Evolutionary conservation across 2,797 vertebrate genomes (phyloP).

Genomic region (Cyprinodon diabolis): DNA sequence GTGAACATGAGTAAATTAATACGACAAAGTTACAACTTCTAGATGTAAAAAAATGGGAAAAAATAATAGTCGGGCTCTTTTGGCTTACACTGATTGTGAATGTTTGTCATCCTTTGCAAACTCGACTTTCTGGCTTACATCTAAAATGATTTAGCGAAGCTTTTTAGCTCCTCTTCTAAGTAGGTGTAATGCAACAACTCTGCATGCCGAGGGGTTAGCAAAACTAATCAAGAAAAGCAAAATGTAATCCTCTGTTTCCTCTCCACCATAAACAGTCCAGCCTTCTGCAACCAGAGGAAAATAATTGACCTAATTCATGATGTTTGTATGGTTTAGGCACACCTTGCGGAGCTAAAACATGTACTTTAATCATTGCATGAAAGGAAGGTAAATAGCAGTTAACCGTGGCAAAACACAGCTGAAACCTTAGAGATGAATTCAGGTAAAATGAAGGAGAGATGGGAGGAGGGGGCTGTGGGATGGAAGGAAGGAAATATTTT

Average conservation of each 20-base stretch:
- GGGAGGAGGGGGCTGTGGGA: conserved; percentile 7
- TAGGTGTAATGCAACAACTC: conserved; percentile 24
- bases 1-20: too few species aligned
- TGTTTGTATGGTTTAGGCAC: conserved; percentile 53
- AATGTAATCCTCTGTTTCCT: conserved; percentile 1
- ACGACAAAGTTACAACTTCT: neutral
- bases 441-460: conserved; percentile 43
- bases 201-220: conserved; percentile 9
- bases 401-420: conserved; percentile 58
- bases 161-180: conserved; percentile 14
- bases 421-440: conserved; percentile 60
- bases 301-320: conserved; percentile 62
- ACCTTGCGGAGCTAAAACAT: conserved; percentile 32
- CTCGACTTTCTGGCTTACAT: conserved; percentile 12
- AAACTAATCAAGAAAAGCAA: neutral
- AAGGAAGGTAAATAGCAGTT: conserved; percentile 59
- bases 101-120: conserved; percentile 35
- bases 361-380: conserved; percentile 23
- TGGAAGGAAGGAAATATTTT: conserved; percentile 44
- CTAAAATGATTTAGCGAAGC: neutral
- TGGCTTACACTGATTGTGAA: neutral
- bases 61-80: neutral
- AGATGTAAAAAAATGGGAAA: neutral
- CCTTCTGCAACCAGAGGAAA: conserved; percentile 12
- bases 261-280: conserved; percentile 5